A percentile compares a stretch with the other conserved stretches of the same genome.
These are phyloP conservation scores for Antrozous pallidus DNA, from an alignment of 2,797 vertebrate genomes.

Conservation along the genomic window DNA sequence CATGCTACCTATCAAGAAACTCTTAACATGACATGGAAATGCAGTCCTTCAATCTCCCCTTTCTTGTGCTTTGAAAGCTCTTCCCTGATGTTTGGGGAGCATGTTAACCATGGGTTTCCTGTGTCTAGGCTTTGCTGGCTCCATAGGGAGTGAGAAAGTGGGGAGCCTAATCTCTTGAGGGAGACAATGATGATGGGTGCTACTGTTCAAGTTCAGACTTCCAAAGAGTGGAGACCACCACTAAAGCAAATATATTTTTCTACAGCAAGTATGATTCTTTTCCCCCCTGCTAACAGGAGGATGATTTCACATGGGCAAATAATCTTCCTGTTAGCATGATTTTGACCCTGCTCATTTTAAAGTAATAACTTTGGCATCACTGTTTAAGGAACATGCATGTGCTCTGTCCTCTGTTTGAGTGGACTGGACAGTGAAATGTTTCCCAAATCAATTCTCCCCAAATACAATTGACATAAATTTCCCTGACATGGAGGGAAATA, in stretches of 20 bases:
- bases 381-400: not conserved
- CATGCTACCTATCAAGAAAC: not conserved
- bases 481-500: not conserved
- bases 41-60: fast-evolving
- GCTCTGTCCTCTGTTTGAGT: not conserved
- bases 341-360: not conserved
- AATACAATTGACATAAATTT: not conserved
- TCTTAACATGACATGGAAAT: not conserved
- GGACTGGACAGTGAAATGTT: not conserved
- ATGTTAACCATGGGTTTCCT: not conserved
- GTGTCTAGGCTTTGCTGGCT: not conserved
- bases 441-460: not conserved
- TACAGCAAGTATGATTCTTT: not conserved
- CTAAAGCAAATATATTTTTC: not conserved
- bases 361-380: not conserved
- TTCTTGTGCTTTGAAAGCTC: not conserved
- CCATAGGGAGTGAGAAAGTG: not conserved
- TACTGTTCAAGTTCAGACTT: not conserved
- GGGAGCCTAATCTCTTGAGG: not conserved
- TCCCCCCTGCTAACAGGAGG: not conserved
- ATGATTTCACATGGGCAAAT: not conserved
- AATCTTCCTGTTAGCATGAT: not conserved
- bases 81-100: not conserved
- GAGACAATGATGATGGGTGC: not conserved
- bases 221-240: not conserved